Evolutionary conservation across 2,797 vertebrate genomes (phyloP), one percentile per base, ranked within the genome.

Genomic region (Gambusia yucatana): DNA sequence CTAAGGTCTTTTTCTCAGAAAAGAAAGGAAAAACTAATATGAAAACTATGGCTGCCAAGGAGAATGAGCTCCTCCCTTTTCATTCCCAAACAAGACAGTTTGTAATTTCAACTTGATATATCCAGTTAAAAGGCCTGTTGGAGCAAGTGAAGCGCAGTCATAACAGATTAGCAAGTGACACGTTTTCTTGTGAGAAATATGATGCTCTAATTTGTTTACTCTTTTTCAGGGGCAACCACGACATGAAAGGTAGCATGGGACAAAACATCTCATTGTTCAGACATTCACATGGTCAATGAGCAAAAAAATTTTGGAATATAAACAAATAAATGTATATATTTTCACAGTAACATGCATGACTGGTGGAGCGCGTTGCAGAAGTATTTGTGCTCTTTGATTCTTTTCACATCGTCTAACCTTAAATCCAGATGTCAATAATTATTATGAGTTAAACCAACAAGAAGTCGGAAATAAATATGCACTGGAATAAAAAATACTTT

Each of bases 121-220:
- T 91, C 81, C 72, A 83, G 87, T 93, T 90, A 86, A 92, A 92
- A 93, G 90, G 76, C 90, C 72, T 89, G 92, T 88, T 88, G 78
- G 80, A 86, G 80, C 85, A 92, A 84, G 85, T 84, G 80, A 82
- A 81, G 69, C 65, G 57, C 47, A 65, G 86, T 78, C 71, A 88
- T 63, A 85, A 84, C 77, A 88, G 86, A 88, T 79, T 85, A 87
- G 78, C 72, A 84, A 82, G 82, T 73, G 76, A 80, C 80, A 72
- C 72, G 73, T 84, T 61, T 70, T 70, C 67, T 46, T 82, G 75
- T 44, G 25, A 82, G 73, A 84, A 85, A 84, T 72, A 72, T 82
- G 73, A 81, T 78, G 86, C 80, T 74, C 78, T 82, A 78, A 88
- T 92, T 84, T 91, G 81, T 88, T 92, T 89, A 80, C 88, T 75